Evolutionary conservation across 1,140 invertebrate species (phyloP).

Genomic region (Megalonaias nervosa): DNA sequence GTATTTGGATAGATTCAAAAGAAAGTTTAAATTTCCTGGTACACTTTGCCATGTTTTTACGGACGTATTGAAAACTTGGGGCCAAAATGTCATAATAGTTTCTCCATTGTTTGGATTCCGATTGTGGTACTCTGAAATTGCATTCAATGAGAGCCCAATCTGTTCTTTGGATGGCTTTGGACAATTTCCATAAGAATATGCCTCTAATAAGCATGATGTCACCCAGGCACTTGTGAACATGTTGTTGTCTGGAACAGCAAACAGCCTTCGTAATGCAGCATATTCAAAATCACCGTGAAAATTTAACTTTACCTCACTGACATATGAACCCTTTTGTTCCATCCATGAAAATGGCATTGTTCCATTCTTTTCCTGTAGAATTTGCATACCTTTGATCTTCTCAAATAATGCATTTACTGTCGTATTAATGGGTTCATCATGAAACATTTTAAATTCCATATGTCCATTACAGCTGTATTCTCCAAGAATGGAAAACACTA

Average conservation of each 20-base stretch:
- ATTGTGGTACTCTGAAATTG: constrained; percentile 50
- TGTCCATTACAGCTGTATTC: too few relatives aligned
- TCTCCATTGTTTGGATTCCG: constrained; percentile 44
- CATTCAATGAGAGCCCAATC: constrained; percentile 42
- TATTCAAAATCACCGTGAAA: constrained; percentile 43
- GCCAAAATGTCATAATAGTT: constrained; percentile 64
- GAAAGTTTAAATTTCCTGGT: constrained; percentile 54
- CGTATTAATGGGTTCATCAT: too few relatives aligned
- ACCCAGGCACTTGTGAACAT: constrained; percentile 61
- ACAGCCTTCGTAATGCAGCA: constrained; percentile 36
- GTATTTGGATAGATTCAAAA: constrained; percentile 45
- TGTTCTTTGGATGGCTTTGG: constrained; percentile 37
- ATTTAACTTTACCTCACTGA: constrained; percentile 51
- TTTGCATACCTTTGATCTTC: too few relatives aligned
- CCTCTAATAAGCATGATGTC: constrained; percentile 48
- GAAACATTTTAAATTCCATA: too few relatives aligned
- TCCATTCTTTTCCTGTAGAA: too few relatives aligned
- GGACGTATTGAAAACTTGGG: constrained; percentile 54
- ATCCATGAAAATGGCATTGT: constrained; percentile 38
- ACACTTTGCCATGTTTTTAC: constrained; percentile 44
- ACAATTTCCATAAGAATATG: constrained; percentile 43
- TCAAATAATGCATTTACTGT: too few relatives aligned
- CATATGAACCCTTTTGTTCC: constrained; percentile 48
- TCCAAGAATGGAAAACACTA: too few relatives aligned
- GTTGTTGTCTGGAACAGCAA: constrained; percentile 58